A percentile compares a stretch with the other conserved stretches of the same genome.
These are phyloP conservation scores for Ornithorhynchus anatinus DNA, from an alignment of 2,113 vertebrate genomes.

Conservation along the genomic window DNA sequence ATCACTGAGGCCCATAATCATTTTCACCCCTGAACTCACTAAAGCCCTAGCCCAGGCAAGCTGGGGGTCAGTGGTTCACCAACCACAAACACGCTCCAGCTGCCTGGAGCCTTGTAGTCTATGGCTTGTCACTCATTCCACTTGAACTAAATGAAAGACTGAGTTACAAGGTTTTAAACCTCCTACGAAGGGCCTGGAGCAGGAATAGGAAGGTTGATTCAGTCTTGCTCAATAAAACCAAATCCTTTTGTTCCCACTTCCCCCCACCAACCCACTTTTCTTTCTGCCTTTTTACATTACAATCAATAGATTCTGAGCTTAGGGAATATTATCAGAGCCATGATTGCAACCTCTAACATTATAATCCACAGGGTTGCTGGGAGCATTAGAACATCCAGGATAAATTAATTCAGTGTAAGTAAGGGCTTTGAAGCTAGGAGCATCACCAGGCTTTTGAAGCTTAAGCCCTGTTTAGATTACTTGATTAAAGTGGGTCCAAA, in stretches of 20 bases:
- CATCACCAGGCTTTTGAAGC: constrained; percentile 70
- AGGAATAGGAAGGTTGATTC: neutral
- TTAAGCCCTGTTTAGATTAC: constrained; percentile 77
- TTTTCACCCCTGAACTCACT: no score
- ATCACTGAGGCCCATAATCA: no score
- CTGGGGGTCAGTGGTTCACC: no score
- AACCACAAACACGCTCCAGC: no score
- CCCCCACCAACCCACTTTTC: neutral
- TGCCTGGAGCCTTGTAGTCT: no score
- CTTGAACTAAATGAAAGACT: neutral
- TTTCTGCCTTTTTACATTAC: constrained; percentile 51
- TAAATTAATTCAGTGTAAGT: constrained; percentile 77
- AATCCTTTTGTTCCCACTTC: constrained; percentile 36
- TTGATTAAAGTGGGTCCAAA: constrained; percentile 76
- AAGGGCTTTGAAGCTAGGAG: constrained; percentile 71
- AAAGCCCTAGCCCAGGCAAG: no score
- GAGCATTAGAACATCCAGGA: constrained; percentile 66
- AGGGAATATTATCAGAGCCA: constrained; percentile 62
- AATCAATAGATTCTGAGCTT: constrained; percentile 58
- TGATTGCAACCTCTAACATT: constrained; percentile 62
- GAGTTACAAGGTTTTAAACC: neutral
- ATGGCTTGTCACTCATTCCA: no score
- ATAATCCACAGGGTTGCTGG: constrained; percentile 64
- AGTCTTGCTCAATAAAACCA: constrained; percentile 19
- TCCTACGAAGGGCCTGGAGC: neutral